phyloP scores from a whole-genome alignment of 2,797 vertebrate genomes.

The Hypotaenidia philippensis region DNA sequence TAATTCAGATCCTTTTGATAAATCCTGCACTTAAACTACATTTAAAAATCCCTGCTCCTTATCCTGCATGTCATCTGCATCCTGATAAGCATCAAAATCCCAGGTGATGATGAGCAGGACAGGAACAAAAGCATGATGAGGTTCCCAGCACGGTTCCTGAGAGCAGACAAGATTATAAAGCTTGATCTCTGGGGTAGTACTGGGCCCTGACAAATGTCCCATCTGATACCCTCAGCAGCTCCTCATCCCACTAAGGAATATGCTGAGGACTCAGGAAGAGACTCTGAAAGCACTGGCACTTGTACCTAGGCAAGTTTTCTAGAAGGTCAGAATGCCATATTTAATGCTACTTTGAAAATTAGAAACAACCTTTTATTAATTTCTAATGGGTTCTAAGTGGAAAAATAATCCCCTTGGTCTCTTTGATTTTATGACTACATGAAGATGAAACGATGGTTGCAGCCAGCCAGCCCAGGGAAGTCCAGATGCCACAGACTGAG shows the following conservation, averaged over 20 bases:
- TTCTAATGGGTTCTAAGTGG: background rate
- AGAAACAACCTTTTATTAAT: background rate
- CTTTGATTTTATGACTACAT: background rate
- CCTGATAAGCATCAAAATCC: slow-evolving; percentile 17
- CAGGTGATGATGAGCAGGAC: slow-evolving; percentile 24
- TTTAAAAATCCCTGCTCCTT: slow-evolving; percentile 10
- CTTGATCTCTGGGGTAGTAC: background rate
- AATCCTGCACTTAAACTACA: background rate
- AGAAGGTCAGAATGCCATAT: background rate
- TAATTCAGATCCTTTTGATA: background rate
- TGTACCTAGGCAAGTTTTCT: background rate
- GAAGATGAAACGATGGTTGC: background rate
- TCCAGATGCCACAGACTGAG: background rate
- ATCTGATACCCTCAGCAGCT: background rate
- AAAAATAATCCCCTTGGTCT: background rate
- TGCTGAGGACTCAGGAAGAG: background rate
- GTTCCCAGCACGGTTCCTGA: slow-evolving; percentile 40
- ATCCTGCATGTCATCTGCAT: slow-evolving; percentile 30
- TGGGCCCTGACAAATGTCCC: background rate
- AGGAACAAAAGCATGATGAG: slow-evolving; percentile 32
- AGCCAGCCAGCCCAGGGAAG: background rate
- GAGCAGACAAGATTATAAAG: background rate
- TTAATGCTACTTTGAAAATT: background rate
- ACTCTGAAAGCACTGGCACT: background rate
- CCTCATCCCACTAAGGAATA: background rate